Percentiles rank a stretch among this genome's conserved stretches.
These are phyloP conservation scores for Apeira syringaria DNA, from an alignment of 2,888 invertebrate genomes.

Conservation along the genomic window DNA sequence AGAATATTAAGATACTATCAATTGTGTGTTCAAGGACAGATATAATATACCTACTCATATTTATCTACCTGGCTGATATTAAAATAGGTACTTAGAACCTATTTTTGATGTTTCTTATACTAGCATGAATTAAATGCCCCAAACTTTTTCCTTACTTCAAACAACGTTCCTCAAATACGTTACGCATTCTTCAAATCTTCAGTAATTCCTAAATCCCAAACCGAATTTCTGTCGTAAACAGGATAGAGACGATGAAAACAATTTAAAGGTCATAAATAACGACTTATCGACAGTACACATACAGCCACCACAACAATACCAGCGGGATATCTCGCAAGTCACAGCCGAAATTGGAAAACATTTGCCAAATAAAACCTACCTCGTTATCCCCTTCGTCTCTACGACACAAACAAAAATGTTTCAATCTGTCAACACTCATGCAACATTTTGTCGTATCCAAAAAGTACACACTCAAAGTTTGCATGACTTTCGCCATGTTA, in stretches of 20 bases:
- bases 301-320: not conserved
- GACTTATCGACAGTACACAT: constrained; percentile 23
- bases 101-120: no score
- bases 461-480: constrained; percentile 66
- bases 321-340: constrained; percentile 12
- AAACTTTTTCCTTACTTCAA: not conserved
- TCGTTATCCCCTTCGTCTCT: constrained; percentile 60
- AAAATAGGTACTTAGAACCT: constrained; percentile 3
- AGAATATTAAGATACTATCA: no score
- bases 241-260: constrained; percentile 16
- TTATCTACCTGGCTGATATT: constrained; percentile 10
- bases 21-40: constrained; percentile 14
- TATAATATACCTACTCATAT: constrained; percentile 12
- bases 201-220: not conserved
- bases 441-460: constrained; percentile 71
- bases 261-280: constrained; percentile 25
- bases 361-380: constrained; percentile 41
- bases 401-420: constrained; percentile 73
- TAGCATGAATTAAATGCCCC: not conserved
- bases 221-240: constrained; percentile 15
- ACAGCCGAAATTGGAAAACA: constrained; percentile 14
- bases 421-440: constrained; percentile 64
- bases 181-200: constrained; percentile 11
- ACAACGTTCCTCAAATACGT: constrained; percentile 8
- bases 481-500: constrained; percentile 67